phyloP scores from a whole-genome alignment of 2,797 vertebrate species.

The Argyrosomus regius region DNA sequence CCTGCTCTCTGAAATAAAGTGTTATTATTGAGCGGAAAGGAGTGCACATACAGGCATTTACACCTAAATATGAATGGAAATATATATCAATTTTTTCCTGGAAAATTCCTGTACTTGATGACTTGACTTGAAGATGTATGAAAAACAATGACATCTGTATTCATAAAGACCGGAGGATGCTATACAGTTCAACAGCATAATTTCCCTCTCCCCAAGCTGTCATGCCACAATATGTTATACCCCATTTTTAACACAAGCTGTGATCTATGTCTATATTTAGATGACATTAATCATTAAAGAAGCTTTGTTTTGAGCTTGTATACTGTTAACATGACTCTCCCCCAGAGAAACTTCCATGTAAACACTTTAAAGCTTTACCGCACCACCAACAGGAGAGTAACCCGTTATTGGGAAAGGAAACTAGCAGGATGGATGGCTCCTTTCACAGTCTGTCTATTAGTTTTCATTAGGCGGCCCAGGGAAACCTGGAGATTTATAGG shows the following conservation, averaged over 20 bases:
- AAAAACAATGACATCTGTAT: slow-evolving; percentile 24
- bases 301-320: slow-evolving; percentile 56
- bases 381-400: slow-evolving; percentile 64
- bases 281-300: slow-evolving; percentile 49
- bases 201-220: slow-evolving; percentile 19
- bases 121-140: too few relatives aligned
- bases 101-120: slow-evolving; percentile 8
- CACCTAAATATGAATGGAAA: not conserved
- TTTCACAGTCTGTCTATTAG: slow-evolving; percentile 84
- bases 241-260: slow-evolving; percentile 38
- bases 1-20: slow-evolving; percentile 53
- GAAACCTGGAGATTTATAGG: slow-evolving; percentile 85
- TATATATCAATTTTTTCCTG: slow-evolving; percentile 3
- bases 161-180: slow-evolving; percentile 9
- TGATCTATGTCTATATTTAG: slow-evolving; percentile 41
- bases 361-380: slow-evolving; percentile 66
- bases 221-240: slow-evolving; percentile 14
- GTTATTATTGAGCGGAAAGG: slow-evolving; percentile 40
- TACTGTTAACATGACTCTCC: slow-evolving; percentile 60
- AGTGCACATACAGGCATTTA: not conserved
- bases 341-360: slow-evolving; percentile 63
- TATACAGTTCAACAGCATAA: not conserved
- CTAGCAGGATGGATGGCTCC: slow-evolving; percentile 81
- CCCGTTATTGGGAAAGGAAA: slow-evolving; percentile 72
- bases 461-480: slow-evolving; percentile 84